Evolutionary conservation across 2,888 invertebrate species (phyloP), one percentile per base, ranked within the genome.

Genomic region (Cerastoderma edule): DNA sequence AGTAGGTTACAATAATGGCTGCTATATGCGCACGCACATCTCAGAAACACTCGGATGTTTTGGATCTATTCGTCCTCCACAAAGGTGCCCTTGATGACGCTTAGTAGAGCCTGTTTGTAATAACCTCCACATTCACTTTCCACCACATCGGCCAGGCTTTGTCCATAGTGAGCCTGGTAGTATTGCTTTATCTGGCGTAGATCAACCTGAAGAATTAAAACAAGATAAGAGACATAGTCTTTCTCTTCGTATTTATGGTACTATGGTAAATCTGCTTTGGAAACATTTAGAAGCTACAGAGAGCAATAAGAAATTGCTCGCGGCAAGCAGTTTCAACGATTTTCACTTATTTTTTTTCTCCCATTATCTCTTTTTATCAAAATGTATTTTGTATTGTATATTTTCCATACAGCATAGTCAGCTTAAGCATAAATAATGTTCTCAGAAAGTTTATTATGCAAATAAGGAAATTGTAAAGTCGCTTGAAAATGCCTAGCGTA

Each of bases 61-160:
- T n/a, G n/a, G n/a, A n/a, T n/a, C n/a, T n/a, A n/a, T n/a, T n/a
- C n/a, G n/a, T n/a, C n/a, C n/a, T 54, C 67, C 32, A 81, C 65
- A 65, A 35, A 72, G 13, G 54, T 33, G 24, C 80, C 80, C 5
- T 67, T 67, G 50, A 88, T 67, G 22, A 88, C 50, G 28, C 78
- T 80, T 39, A 91, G 83, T 10, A 93, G 81, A 66, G 90, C 82
- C 39, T 83, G 83, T 72, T 90, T 87, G 83, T 92, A 93, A 84
- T 92, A 91, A 35, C 93, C 92, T 44, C 89, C 82, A 67, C 91
- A 91, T 70, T 92, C 92, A 57, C 86, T 86, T 6, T 85, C 85
- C 27, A 93, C 87, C 4, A 87, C 89, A 16, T 92, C 92, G 28
- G 80, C 83, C 64, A 93, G 83, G 48, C 88, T 85, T 28, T 77